These are phyloP conservation scores for Drosophila jambulina DNA, from an alignment of 1,140 invertebrate species.

Conservation along the genomic window DNA sequence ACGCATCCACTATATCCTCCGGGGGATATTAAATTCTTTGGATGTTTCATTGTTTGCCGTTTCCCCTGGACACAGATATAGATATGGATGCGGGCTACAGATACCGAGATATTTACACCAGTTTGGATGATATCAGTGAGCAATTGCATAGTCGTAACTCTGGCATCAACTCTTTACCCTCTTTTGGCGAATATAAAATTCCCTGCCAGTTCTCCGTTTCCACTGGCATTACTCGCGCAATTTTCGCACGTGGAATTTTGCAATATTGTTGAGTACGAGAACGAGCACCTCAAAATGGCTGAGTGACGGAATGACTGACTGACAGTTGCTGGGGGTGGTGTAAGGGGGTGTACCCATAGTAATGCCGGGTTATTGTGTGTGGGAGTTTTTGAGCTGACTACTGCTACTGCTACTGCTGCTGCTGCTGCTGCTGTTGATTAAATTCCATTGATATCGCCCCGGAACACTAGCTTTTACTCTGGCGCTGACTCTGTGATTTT, in stretches of 20 bases:
- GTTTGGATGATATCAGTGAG: conserved; percentile 12
- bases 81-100: neutral
- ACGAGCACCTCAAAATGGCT: conserved; percentile 20
- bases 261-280: conserved; percentile 64
- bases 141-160: conserved; percentile 8
- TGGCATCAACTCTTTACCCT: conserved; percentile 25
- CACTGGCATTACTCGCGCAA: conserved; percentile 79
- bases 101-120: neutral
- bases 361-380: neutral
- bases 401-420: conserved; percentile 19
- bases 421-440: conserved; percentile 70
- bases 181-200: conserved; percentile 64
- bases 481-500: conserved; percentile 66
- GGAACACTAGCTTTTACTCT: conserved; percentile 12
- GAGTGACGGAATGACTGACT: conserved; percentile 20
- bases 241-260: conserved; percentile 82
- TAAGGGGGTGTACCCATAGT: neutral
- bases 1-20: neutral
- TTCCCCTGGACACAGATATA: neutral
- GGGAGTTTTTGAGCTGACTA: conserved; percentile 23
- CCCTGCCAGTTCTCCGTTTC: conserved; percentile 58
- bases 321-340: conserved; percentile 21
- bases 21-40: neutral
- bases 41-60: neutral
- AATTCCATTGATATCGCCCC: conserved; percentile 74